Evolutionary conservation across 2,113 vertebrate genomes (phyloP).

Genomic region (Oxygymnocypris stewartii): DNA sequence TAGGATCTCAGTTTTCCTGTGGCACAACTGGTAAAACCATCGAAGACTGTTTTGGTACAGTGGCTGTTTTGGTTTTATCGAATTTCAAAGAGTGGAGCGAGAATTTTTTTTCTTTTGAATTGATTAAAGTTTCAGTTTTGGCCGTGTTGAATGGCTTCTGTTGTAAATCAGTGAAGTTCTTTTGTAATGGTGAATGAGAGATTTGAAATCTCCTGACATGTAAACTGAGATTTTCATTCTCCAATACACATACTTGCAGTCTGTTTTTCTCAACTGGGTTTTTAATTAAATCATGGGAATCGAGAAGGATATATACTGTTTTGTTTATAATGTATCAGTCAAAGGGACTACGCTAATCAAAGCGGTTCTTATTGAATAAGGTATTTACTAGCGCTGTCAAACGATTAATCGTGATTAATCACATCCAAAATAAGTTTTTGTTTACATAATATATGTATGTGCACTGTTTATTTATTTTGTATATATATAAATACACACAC

Average conservation of each 20-base stretch:
- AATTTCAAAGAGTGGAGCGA: background rate
- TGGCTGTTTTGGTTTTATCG: conserved; percentile 13
- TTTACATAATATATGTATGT: too few relatives aligned
- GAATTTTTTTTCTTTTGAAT: too few relatives aligned
- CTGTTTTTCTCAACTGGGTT: background rate
- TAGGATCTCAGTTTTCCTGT: background rate
- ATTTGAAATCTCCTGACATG: conserved; percentile 1
- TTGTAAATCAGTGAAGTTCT: conserved; percentile 24
- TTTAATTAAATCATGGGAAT: background rate
- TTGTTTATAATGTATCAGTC: background rate
- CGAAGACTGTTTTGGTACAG: conserved; percentile 31
- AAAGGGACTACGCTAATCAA: too few relatives aligned
- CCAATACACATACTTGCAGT: background rate
- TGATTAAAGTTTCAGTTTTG: conserved; percentile 16
- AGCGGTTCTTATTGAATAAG: too few relatives aligned
- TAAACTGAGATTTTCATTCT: conserved; percentile 23
- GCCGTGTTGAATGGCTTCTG: conserved; percentile 23
- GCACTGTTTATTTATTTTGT: too few relatives aligned
- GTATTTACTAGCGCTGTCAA: too few relatives aligned
- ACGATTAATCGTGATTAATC: too few relatives aligned
- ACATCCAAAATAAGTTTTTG: too few relatives aligned
- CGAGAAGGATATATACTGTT: background rate
- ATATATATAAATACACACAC: too few relatives aligned
- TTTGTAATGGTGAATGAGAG: conserved; percentile 39
- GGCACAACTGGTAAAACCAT: conserved; percentile 43